Evolutionary conservation across 2,113 vertebrate genomes (phyloP), one percentile per base, ranked within the genome.

Genomic region (Lucifuga dentata): DNA sequence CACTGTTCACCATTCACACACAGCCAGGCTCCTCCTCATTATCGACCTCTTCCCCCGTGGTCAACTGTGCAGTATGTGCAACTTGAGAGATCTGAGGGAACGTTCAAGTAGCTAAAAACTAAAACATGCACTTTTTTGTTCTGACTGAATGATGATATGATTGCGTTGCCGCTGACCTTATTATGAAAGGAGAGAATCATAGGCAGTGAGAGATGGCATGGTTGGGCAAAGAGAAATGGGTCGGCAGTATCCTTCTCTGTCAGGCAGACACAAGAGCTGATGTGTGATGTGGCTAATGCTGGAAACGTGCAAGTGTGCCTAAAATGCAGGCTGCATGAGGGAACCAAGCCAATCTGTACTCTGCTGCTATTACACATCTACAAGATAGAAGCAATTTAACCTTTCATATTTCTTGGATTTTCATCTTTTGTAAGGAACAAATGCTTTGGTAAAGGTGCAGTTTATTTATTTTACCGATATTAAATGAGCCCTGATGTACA

Each of bases 101-200:
- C 76, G 72, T 77, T 70, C 43, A 85, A 81, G 84, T 77, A 90
- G 78, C 81, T 85, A 52, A 49, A 29, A 81, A 67, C 72, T 64
- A 71, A 64, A 69, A 81, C 70, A 32, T 59, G 38, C 36, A 26
- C 71, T 51, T 61, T 16, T 53, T 59, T 43, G 45, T 70, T 61
- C 79, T 69, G 76, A 87, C 86, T 71, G 51, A 41, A 33, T 74
- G 73, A 64, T 65, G 66, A 68, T 43, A 52, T 74, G 81, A 90
- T 86, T 88, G 89, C 74, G 69, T 92, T 88, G 88, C 89, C 75
- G 53, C 85, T 86, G 88, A 79, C 87, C 84, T 89, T 88, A 86
- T 90, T 90, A 90, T 68, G 78, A 81, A 76, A 68, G 67, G 44
- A 58, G 68, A 78, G 84, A 76, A 60, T 67, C 64, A 52, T 11